Evolutionary conservation across 2,797 vertebrate species (phyloP).

Genomic region (Pygocentrus nattereri): DNA sequence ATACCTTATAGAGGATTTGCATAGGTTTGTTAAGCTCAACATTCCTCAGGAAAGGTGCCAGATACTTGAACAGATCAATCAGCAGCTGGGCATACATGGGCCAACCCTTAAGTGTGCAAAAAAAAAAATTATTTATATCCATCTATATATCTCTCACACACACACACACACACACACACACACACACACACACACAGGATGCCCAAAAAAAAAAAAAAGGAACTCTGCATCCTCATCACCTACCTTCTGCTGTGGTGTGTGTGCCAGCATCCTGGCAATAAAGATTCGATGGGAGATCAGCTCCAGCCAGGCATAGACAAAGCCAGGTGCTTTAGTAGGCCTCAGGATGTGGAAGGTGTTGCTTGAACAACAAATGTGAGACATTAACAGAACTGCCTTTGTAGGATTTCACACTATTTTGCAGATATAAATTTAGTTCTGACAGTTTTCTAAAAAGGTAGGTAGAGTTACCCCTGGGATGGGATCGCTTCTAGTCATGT

Average conservation of each 20-base stretch:
- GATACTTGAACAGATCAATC: conserved; percentile 98
- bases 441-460: too few species aligned
- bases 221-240: conserved; percentile 43
- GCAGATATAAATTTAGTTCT: too few species aligned
- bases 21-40: conserved; percentile 99
- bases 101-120: conserved; percentile 86
- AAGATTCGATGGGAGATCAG: conserved; percentile 99
- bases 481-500: too few species aligned
- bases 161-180: too few species aligned
- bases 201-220: too few species aligned
- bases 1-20: conserved; percentile 99
- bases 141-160: too few species aligned
- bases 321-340: conserved; percentile 98
- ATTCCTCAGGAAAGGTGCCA: conserved; percentile 97
- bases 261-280: conserved; percentile 98
- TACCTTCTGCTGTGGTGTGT: conserved; percentile 99
- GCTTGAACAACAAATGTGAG: conserved; percentile 69
- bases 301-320: conserved; percentile 99
- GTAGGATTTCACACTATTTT: neutral
- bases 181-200: too few species aligned
- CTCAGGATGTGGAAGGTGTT: conserved; percentile 99
- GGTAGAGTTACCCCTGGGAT: too few species aligned
- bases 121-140: too few species aligned
- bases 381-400: neutral
- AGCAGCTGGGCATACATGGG: conserved; percentile 99